Evolutionary conservation across 2,888 invertebrate genomes (phyloP), one percentile per base, ranked within the genome.

Genomic region (Polydrusus pterygomalis): DNA sequence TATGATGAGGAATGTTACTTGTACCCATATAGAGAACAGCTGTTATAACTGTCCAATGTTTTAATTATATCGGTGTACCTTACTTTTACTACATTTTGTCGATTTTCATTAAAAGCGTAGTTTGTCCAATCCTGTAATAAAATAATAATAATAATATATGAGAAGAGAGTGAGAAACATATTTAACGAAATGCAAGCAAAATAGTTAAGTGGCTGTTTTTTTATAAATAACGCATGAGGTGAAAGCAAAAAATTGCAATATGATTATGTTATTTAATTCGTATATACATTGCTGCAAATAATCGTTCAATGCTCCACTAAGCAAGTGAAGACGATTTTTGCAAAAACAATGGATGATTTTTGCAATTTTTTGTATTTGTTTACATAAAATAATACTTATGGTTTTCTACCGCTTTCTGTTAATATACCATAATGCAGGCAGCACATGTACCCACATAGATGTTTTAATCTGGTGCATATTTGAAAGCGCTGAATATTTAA

Each of bases 191-290:
- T 60, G 38, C 38, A 60, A 60, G 38, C 38, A 18, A 40, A 60
- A 38, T 60, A 18, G 58, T 18, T 7, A n/a, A 38, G 9, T 60
- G 43, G 43, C 15, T 25, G 13, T 40, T 20, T 40, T 20, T 70
- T 43, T n/a, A 69, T 70, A 60, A 62, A 70, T 70, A 71, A 69
- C 40, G 51, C 15, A 71, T 63, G 40, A 71, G 63, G 70, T 62
- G 70, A 71, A 71, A 71, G 70, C 62, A 63, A 71, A 71, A 60
- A 62, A 51, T 38, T 62, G 67, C 67, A 51, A 49, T 30, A 54
- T 45, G 47, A 63, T 54, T 69, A 18, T 38, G 20, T 69, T 70
- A 70, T 34, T 70, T 70, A 60, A 49, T 70, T 70, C 3, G 17
- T 0, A 63, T n/a, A n/a, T n/a, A n/a, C 15, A 15, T 64, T 64